These are phyloP conservation scores for Asobara japonica DNA, from an alignment of 1,140 invertebrate species.

Conservation along the genomic window DNA sequence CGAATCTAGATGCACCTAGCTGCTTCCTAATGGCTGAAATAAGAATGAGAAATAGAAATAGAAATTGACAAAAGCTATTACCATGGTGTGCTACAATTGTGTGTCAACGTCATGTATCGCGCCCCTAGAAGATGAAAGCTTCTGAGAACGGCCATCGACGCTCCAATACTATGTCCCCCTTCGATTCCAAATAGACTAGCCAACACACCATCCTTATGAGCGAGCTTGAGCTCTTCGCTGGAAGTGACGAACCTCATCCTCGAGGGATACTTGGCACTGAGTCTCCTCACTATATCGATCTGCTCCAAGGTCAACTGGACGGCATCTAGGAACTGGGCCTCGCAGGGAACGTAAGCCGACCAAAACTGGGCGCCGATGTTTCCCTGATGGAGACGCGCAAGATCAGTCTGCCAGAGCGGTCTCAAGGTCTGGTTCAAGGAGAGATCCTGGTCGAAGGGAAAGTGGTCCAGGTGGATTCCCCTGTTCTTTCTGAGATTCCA, in stretches of 20 bases:
- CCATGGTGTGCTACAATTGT: conserved; percentile 90
- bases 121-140: conserved; percentile 86
- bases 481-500: conserved; percentile 84
- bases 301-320: conserved; percentile 84
- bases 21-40: background rate
- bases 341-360: conserved; percentile 89
- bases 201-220: conserved; percentile 79
- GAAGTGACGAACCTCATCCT: conserved; percentile 68
- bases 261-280: conserved; percentile 70
- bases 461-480: conserved; percentile 74
- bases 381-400: conserved; percentile 66
- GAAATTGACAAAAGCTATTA: conserved; percentile 54
- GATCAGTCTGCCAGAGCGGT: conserved; percentile 68
- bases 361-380: conserved; percentile 81
- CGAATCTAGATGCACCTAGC: no score
- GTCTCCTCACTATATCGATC: conserved; percentile 81
- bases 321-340: conserved; percentile 81
- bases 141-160: conserved; percentile 81
- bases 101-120: conserved; percentile 85
- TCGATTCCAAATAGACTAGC: conserved; percentile 87
- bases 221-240: conserved; percentile 75
- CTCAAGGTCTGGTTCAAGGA: conserved; percentile 60
- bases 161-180: conserved; percentile 86
- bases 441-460: conserved; percentile 77
- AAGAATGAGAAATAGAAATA: background rate